phyloP scores from a whole-genome alignment of 1,140 invertebrate genomes.

The Mercenaria mercenaria region DNA sequence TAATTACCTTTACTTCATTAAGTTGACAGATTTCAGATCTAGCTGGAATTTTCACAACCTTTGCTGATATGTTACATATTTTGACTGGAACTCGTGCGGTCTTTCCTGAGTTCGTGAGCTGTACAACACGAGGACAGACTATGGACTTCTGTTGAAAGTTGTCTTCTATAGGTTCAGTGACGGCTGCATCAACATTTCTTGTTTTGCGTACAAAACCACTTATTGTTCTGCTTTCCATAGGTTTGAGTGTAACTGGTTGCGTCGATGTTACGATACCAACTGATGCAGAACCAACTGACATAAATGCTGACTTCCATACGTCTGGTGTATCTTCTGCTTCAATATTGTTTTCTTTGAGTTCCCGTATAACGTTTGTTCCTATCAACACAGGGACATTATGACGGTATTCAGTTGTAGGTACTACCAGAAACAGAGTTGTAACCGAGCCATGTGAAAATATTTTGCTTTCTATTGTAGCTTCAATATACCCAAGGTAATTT shows the following conservation, averaged over 20 bases:
- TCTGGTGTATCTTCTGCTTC: not conserved
- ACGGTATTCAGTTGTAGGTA: not conserved
- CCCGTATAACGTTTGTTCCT: not conserved
- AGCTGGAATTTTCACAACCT: not conserved
- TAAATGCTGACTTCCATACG: not conserved
- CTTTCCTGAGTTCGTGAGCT: not conserved
- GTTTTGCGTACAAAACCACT: not conserved
- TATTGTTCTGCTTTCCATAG: not conserved
- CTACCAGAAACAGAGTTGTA: not conserved
- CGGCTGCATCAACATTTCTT: not conserved
- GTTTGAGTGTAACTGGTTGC: not conserved
- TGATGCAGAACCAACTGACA: not conserved
- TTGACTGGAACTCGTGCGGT: not conserved
- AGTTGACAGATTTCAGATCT: not conserved
- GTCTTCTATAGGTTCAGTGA: not conserved
- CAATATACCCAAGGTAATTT: not conserved
- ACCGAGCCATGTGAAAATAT: not conserved
- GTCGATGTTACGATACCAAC: not conserved
- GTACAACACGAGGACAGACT: conserved; percentile 3
- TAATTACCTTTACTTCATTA: not conserved
- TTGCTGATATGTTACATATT: not conserved
- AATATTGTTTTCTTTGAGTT: not conserved
- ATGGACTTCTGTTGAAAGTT: not conserved
- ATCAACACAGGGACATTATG: not conserved
- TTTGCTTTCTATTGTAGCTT: not conserved